Conservation (phyloP, 2,113 vertebrate genomes). For the Danionella cerebrum region DNA sequence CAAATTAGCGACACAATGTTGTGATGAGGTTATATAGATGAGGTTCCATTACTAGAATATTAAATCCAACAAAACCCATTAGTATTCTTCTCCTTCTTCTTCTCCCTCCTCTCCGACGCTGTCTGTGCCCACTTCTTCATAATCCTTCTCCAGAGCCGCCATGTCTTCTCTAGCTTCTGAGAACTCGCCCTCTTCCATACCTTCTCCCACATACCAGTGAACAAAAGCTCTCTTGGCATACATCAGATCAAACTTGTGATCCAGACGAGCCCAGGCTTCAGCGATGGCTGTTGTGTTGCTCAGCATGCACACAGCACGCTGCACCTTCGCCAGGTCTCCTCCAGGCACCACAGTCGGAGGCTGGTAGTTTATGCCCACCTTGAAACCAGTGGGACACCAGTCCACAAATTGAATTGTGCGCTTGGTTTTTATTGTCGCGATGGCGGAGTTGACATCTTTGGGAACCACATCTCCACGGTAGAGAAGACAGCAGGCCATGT, state of each 20-base stretch:
- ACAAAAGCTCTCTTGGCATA: constrained; percentile 81
- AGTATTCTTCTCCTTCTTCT: constrained; percentile 56
- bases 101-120: constrained; percentile 50
- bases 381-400: constrained; percentile 66
- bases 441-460: constrained; percentile 77
- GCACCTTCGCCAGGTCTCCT: constrained; percentile 76
- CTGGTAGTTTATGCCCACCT: constrained; percentile 73
- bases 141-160: constrained; percentile 80
- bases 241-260: constrained; percentile 84
- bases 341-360: constrained; percentile 76
- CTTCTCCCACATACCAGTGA: constrained; percentile 81
- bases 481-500: constrained; percentile 81
- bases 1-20: neutral
- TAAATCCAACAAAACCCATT: neutral
- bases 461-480: constrained; percentile 75
- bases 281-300: constrained; percentile 80
- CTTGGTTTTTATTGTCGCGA: constrained; percentile 78
- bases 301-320: constrained; percentile 78
- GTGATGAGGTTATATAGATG: neutral
- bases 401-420: constrained; percentile 64
- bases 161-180: constrained; percentile 80
- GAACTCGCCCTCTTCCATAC: constrained; percentile 85
- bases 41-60: neutral
- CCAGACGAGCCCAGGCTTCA: constrained; percentile 75
- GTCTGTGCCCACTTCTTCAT: constrained; percentile 73